These are phyloP conservation scores for Cephus pulcher DNA, from an alignment of 2,888 invertebrate species.

Conservation along the genomic window DNA sequence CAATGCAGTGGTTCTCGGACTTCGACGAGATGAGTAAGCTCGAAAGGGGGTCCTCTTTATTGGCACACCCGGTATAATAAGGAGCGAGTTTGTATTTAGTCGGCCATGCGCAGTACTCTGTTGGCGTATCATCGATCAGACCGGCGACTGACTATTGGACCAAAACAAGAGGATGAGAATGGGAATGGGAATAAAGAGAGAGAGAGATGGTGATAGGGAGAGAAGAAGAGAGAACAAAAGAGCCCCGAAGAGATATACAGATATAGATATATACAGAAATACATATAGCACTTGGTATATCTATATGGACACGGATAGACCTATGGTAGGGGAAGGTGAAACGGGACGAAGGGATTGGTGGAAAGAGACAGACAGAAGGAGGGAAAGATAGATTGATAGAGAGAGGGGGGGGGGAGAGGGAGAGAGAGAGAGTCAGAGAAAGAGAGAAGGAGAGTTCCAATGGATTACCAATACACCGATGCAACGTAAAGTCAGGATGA, in stretches of 20 bases:
- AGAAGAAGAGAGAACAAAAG: conserved; percentile 19
- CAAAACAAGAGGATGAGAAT: conserved; percentile 63
- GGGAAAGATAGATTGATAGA: background rate
- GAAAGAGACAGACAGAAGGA: conserved; percentile 28
- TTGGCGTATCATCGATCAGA: conserved; percentile 66
- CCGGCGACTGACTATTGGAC: conserved; percentile 63
- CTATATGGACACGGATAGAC: background rate
- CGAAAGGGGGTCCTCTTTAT: conserved; percentile 37
- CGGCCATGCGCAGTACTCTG: conserved; percentile 63
- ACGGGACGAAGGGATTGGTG: conserved; percentile 27
- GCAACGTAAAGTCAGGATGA: conserved; percentile 66
- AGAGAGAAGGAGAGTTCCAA: conserved; percentile 34
- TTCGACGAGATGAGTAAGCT: background rate
- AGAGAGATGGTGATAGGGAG: conserved; percentile 7
- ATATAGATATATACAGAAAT: background rate
- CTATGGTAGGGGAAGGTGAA: conserved; percentile 11
- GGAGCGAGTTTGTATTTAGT: conserved; percentile 60
- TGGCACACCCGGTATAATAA: conserved; percentile 61
- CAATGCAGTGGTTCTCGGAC: background rate
- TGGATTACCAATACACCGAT: conserved; percentile 68
- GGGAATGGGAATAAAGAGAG: conserved; percentile 55
- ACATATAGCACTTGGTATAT: background rate
- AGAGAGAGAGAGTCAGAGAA: conserved; percentile 3
- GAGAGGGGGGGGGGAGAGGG: conserved; percentile 14
- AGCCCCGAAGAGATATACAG: conserved; percentile 1